A percentile compares a stretch with the other conserved stretches of the same genome.
Evolutionary conservation across 2,113 vertebrate species (phyloP).

Genomic region (Riparia riparia): DNA sequence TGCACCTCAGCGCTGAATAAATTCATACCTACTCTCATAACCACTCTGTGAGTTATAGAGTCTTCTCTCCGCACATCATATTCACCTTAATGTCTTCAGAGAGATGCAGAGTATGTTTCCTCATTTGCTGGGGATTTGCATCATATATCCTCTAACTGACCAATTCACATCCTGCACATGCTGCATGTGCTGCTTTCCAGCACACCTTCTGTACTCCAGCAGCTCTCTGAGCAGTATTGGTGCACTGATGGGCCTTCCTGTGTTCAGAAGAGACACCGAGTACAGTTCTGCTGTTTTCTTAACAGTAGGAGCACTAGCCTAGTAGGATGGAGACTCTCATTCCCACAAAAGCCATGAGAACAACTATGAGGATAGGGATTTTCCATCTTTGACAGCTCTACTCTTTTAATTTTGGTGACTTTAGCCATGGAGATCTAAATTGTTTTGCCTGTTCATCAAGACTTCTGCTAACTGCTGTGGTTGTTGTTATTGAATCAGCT

Average conservation of each 20-base stretch:
- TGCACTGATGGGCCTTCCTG: rapidly evolving
- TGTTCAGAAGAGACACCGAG: neutral
- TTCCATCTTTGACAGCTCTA: neutral
- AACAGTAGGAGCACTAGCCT: neutral
- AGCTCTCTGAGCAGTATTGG: neutral
- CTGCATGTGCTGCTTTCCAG: neutral
- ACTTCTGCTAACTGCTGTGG: neutral
- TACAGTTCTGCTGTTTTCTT: neutral
- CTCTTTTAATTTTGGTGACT: neutral
- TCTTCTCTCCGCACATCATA: too few relatives aligned
- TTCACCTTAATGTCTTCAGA: neutral
- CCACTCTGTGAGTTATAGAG: too few relatives aligned
- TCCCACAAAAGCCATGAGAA: neutral
- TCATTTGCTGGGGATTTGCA: neutral
- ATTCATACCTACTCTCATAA: too few relatives aligned
- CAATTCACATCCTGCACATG: too few relatives aligned
- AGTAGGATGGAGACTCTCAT: neutral
- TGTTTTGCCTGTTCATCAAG: neutral
- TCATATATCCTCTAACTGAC: neutral
- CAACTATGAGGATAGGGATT: neutral
- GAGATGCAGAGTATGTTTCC: neutral
- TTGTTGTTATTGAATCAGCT: neutral
- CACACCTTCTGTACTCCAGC: neutral
- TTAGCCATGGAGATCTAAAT: neutral
- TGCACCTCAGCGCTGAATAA: too few relatives aligned